A percentile compares a stretch with the other conserved stretches of the same genome.
Evolutionary conservation across 2,888 invertebrate species (phyloP).

Genomic region (Tortrix viridana): DNA sequence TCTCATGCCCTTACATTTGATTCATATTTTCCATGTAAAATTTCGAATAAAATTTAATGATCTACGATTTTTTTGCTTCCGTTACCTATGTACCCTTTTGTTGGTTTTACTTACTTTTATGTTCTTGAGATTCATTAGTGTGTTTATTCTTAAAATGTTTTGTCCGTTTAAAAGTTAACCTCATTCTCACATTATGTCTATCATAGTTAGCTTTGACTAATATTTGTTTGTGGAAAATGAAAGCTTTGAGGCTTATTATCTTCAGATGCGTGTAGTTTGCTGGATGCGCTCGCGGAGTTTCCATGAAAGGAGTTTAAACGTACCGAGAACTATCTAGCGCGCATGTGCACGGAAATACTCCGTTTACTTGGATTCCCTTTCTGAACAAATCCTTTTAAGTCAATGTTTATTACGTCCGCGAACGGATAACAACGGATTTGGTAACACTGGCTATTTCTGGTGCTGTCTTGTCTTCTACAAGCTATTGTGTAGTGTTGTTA

Average conservation of each 20-base stretch:
- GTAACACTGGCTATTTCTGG: constrained; percentile 66
- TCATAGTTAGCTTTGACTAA: constrained; percentile 20
- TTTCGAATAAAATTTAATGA: not conserved
- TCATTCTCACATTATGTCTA: constrained; percentile 34
- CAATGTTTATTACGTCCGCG: constrained; percentile 61
- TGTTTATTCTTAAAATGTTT: constrained; percentile 1
- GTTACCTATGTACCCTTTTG: not conserved
- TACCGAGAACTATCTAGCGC: constrained; percentile 37
- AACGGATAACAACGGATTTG: constrained; percentile 67
- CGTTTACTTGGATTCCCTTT: constrained; percentile 73
- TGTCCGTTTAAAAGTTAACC: constrained; percentile 18
- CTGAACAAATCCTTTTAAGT: constrained; percentile 73
- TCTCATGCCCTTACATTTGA: constrained; percentile 14
- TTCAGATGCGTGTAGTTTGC: constrained; percentile 7
- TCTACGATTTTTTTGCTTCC: not conserved
- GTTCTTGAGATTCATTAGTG: constrained; percentile 2
- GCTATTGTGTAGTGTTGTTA: constrained; percentile 53
- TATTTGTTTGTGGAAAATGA: constrained; percentile 32
- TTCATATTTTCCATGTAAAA: not conserved
- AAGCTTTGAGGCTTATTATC: constrained; percentile 23
- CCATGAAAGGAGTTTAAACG: constrained; percentile 37
- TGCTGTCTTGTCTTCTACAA: constrained; percentile 51
- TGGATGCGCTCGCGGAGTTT: constrained; percentile 14
- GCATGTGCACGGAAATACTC: constrained; percentile 73
- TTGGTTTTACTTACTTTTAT: constrained; percentile 1